A percentile compares a stretch with the other conserved stretches of the same genome.
phyloP scores from a whole-genome alignment of 2,888 invertebrate species.

The Autographa pulchrina region DNA sequence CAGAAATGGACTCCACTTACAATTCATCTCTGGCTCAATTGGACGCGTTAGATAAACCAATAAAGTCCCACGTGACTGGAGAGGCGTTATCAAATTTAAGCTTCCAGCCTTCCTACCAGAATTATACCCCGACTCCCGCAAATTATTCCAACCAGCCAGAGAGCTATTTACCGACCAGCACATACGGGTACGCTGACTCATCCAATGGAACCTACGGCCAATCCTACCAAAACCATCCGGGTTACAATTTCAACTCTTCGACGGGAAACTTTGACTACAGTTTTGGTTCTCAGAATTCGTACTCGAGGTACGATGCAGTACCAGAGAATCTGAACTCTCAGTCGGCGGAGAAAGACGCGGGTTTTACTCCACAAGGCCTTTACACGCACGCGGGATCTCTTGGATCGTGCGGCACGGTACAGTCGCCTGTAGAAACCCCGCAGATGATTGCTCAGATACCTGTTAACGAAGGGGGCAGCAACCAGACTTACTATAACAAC shows the following conservation, averaged over 20 bases:
- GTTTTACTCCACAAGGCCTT: slow-evolving; percentile 73
- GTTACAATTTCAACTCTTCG: slow-evolving; percentile 89
- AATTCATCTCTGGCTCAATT: slow-evolving; percentile 71
- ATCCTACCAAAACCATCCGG: slow-evolving; percentile 89
- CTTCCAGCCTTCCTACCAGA: slow-evolving; percentile 62
- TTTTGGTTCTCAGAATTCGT: slow-evolving; percentile 90
- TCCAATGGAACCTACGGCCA: slow-evolving; percentile 69
- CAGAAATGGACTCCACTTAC: slow-evolving; percentile 57
- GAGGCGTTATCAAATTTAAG: slow-evolving; percentile 73
- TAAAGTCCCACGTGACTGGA: slow-evolving; percentile 83
- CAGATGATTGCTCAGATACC: slow-evolving; percentile 59
- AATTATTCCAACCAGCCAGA: slow-evolving; percentile 56
- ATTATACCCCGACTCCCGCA: slow-evolving; percentile 51
- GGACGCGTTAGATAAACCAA: slow-evolving; percentile 81
- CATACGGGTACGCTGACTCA: slow-evolving; percentile 67
- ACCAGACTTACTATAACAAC: slow-evolving; percentile 82
- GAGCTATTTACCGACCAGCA: slow-evolving; percentile 61
- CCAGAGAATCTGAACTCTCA: slow-evolving; percentile 71
- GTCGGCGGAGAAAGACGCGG: slow-evolving; percentile 66
- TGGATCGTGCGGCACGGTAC: slow-evolving; percentile 81
- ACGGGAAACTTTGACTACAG: slow-evolving; percentile 90
- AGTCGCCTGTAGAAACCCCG: slow-evolving; percentile 83
- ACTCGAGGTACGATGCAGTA: slow-evolving; percentile 60
- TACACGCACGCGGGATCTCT: slow-evolving; percentile 87
- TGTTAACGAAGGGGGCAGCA: slow-evolving; percentile 60